A percentile compares a stretch with the other conserved stretches of the same genome.
Conservation (phyloP, 2,797 vertebrate genomes). For the Onychomys torridus region DNA sequence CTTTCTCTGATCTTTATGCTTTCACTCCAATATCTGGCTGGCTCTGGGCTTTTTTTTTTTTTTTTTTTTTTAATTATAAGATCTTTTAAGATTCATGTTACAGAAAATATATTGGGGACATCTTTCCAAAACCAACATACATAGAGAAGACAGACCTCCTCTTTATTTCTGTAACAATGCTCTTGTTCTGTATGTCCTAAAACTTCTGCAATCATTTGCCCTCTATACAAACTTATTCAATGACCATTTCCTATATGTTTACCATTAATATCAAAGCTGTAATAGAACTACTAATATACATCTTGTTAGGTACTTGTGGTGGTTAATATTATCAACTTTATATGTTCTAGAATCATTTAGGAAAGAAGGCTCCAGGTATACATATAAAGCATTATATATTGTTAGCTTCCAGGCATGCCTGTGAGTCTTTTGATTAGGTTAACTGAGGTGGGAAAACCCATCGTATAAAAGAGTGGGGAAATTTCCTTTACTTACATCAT, state of each 20-base stretch:
- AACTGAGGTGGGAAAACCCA: background rate
- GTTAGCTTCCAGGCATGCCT: background rate
- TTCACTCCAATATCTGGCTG: too few species aligned
- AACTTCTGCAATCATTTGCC: conserved; percentile 17
- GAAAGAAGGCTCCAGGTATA: background rate
- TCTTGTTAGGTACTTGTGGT: background rate
- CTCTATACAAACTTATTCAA: background rate
- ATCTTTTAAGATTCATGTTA: too few species aligned
- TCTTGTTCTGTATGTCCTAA: background rate
- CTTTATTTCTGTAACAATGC: background rate
- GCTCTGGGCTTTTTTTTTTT: too few species aligned
- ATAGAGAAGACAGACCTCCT: background rate
- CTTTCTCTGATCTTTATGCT: too few species aligned
- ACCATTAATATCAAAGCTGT: background rate
- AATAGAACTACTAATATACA: background rate
- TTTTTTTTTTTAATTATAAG: too few species aligned
- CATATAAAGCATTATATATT: background rate
- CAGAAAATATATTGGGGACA: background rate
- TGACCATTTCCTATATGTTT: background rate
- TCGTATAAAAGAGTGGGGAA: background rate
- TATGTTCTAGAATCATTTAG: background rate
- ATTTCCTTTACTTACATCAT: background rate
- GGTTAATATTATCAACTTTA: background rate
- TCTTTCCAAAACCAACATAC: background rate
- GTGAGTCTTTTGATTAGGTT: background rate